Base-by-base conservation (phyloP, 1,140 invertebrate genomes). In the Agrypnia vestita region DNA sequence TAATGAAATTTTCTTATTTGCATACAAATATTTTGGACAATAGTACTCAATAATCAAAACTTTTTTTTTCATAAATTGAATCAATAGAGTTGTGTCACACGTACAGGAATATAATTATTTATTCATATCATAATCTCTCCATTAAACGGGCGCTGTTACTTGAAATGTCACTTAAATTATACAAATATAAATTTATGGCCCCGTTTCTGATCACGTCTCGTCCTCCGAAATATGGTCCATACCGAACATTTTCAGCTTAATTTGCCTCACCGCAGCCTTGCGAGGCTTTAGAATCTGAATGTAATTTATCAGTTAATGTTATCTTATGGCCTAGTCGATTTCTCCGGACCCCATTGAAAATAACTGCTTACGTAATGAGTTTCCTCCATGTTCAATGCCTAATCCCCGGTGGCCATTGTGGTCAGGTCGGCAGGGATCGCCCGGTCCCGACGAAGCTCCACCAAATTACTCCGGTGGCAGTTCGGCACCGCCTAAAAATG, bases 301-400 rank as follows among this genome's bases (percentile, higher is more conserved):
- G 67, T 71, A 71, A 79, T 79, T 74, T 80, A 80, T 80, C 79
- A 80, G 74, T 55, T 55, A 71, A 78, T 78, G 47, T 78, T 76
- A 82, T 79, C 81, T 78, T 79, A 64, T 49, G 21, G 56, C 19
- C 19, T 11, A 59, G 44, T 67, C 72, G 62, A 82, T 73, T 77
- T 72, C 76, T 79, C 35, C 53, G 62, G 46, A 64, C 67, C 80
- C 78, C 71, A 82, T 82, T 82, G 81, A 82, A 82, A 82, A 79
- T 82, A 82, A 79, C 77, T 79, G 81, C 77, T 79, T 79, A 82
- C 73, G 74, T 78, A 82, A 82, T 82, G 74, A 82, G 81, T 82
- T 82, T 77, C 44, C 77, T 71, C 44, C 44, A 25, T 53, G 47
- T 47, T 76, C 51, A 53, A 80, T 53, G 15, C 79, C 79, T 67